Evolutionary conservation across 2,113 vertebrate species (phyloP), one percentile per base, ranked within the genome.

Genomic region (Tor tambroides): DNA sequence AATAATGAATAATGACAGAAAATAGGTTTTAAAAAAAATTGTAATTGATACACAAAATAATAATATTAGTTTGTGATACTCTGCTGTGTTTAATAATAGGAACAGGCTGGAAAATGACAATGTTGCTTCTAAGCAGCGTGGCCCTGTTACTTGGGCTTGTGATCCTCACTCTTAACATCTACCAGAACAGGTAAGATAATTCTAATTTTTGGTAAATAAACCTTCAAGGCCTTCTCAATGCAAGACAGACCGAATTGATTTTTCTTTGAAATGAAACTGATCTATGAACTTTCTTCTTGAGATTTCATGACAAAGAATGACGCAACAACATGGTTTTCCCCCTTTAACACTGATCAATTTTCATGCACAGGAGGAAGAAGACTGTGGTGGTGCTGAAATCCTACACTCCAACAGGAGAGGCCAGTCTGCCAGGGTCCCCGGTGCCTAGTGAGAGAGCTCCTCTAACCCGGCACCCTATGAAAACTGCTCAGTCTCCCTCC

Each of bases 61-160:
- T 2, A 30, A 28, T 14, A 6, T 46, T 69, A 41, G 3, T 54
- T 72, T 19, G 41, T 26, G 30, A 74, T 56, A 17, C 23, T 46
- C 14, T 43, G 7, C 17, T 84, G 9, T 85, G 32, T 63, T 83
- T 43, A 80, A 61, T 87, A 90, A 82, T 88, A 97, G 97, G 96
- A 21, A 94, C 95, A 54, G 94, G 93, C 87, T 98, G 96, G 96
- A 97, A 96, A 91, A 95, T 95, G 0, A 95, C 94, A 72, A 97
- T 97, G 96, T 85, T 97, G 89, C 93, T 96, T 21, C 92, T 97
- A 35, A 96, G 95, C 63, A 95, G 95, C n/a, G 76, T 97, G 91
- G 96, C 96, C 59, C 93, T 97, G 85, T 90, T 96, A 54, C 90
- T 97, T 86, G 96, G 96, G 15, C 90, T 95, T 87, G 93, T 95